Conservation (phyloP, 2,113 vertebrate species). For the Edolisoma coerulescens region DNA sequence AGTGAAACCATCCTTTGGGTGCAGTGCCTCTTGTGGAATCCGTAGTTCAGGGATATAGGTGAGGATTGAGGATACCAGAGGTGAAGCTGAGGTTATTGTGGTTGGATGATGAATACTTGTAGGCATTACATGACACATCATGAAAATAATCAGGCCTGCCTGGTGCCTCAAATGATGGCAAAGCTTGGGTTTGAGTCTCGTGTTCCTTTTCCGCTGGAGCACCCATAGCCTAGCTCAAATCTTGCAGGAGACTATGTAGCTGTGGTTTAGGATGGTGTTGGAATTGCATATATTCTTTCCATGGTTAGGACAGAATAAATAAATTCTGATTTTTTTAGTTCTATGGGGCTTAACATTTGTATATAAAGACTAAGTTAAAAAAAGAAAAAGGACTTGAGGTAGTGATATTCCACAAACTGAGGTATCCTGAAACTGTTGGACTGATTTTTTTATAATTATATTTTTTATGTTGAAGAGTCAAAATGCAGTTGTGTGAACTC, state of each 20-base stretch:
- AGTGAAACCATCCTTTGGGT: background rate
- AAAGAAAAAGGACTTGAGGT: background rate
- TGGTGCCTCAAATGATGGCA: background rate
- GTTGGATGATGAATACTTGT: background rate
- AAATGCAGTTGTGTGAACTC: background rate
- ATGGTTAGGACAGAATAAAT: background rate
- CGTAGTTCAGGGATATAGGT: accelerated
- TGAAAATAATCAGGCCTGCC: background rate
- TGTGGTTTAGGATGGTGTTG: background rate
- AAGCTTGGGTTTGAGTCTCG: background rate
- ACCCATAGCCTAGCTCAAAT: background rate
- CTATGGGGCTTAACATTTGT: background rate
- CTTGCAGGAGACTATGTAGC: background rate
- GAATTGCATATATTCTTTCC: background rate
- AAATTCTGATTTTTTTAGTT: background rate
- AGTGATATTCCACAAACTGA: background rate
- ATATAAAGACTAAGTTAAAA: background rate
- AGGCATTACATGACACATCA: background rate
- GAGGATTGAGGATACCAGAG: background rate
- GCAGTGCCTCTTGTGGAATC: background rate
- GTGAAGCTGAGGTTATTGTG: background rate
- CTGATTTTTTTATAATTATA: background rate
- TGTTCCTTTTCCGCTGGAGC: background rate
- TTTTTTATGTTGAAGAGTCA: background rate
- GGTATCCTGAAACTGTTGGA: background rate